These are phyloP conservation scores for Pelusios castaneus DNA, from an alignment of 2,113 vertebrate species.

Conservation along the genomic window DNA sequence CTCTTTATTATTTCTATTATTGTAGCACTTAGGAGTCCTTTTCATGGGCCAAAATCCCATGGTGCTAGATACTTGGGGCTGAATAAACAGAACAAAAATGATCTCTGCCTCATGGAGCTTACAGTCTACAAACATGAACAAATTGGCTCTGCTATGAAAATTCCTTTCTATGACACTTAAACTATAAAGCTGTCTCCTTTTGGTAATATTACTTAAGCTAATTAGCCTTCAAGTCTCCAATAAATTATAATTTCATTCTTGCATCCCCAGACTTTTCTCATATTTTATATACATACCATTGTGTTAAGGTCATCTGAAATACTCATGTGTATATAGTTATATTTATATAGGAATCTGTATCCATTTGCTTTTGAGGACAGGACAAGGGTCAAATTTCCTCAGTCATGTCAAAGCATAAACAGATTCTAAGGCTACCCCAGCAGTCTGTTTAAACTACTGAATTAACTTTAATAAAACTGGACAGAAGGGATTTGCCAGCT, in stretches of 20 bases:
- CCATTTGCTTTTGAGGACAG: rapidly evolving
- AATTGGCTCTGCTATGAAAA: background rate
- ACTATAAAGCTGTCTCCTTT: background rate
- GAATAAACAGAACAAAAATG: background rate
- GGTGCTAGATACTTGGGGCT: background rate
- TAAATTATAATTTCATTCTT: background rate
- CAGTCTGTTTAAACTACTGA: background rate
- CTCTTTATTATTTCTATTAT: background rate
- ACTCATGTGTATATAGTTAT: background rate
- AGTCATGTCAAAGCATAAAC: rapidly evolving
- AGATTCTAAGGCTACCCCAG: background rate
- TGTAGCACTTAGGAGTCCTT: background rate
- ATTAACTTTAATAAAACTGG: rapidly evolving
- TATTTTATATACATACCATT: background rate
- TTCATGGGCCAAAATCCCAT: background rate
- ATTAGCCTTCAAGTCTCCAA: conserved; percentile 32
- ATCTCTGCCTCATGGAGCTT: background rate
- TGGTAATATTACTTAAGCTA: conserved; percentile 1
- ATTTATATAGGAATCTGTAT: background rate
- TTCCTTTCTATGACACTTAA: background rate
- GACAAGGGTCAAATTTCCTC: background rate
- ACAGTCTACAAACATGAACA: background rate
- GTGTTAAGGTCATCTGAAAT: background rate
- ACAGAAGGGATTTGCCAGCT: background rate
- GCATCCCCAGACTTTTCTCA: background rate